Evolutionary conservation across 2,888 invertebrate species (phyloP).

Genomic region (Osmoderma eremita): DNA sequence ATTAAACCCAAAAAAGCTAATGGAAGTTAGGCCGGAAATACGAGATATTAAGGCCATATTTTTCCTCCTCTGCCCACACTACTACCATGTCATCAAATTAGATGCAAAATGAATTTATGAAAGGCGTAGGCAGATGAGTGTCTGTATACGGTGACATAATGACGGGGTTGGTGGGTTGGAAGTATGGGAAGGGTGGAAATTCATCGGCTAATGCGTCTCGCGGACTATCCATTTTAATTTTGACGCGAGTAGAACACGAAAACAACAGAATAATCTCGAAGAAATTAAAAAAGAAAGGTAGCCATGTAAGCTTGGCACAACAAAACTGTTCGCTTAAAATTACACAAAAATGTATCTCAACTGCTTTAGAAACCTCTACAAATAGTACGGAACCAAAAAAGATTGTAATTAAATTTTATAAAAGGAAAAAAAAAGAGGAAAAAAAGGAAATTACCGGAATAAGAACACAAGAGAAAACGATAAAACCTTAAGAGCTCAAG

Average conservation of each 20-base stretch:
- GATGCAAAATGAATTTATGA: too few species aligned
- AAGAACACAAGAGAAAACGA: constrained; percentile 15
- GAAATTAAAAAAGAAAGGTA: constrained; percentile 7
- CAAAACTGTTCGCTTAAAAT: too few species aligned
- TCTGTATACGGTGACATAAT: background rate
- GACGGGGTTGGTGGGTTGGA: background rate
- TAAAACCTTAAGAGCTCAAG: constrained; percentile 51
- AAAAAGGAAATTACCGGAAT: background rate
- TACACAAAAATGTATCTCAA: too few species aligned
- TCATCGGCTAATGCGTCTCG: too few species aligned
- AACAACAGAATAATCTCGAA: background rate
- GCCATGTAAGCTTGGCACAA: too few species aligned
- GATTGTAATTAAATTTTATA: too few species aligned
- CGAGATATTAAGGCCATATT: constrained; percentile 69
- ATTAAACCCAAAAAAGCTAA: too few species aligned
- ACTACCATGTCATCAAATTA: background rate
- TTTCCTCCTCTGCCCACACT: constrained; percentile 60
- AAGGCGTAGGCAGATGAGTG: too few species aligned
- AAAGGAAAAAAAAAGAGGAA: constrained; percentile 19
- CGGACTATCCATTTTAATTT: background rate
- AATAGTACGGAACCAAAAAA: too few species aligned
- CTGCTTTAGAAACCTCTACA: too few species aligned
- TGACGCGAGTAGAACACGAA: constrained; percentile 1
- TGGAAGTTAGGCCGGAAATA: constrained; percentile 17
- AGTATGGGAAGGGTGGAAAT: too few species aligned